Evolutionary conservation across 2,888 invertebrate genomes (phyloP).

Genomic region (Eilema caniola): DNA sequence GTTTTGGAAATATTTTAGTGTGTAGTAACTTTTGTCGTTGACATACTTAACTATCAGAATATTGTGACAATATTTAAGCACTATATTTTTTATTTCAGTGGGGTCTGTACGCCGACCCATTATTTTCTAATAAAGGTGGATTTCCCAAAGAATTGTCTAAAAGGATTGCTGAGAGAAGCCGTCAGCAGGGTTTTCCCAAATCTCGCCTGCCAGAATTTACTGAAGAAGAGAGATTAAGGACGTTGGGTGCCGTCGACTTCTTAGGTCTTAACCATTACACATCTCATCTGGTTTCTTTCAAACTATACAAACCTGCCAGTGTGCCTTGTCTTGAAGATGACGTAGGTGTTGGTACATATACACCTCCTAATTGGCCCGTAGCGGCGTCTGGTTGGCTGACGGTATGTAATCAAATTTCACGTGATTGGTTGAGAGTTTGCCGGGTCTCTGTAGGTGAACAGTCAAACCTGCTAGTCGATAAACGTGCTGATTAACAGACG

Average conservation of each 20-base stretch:
- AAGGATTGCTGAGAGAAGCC: constrained; percentile 74
- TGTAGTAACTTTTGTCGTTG: neutral
- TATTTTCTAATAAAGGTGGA: constrained; percentile 82
- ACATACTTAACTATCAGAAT: neutral
- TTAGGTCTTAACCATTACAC: constrained; percentile 90
- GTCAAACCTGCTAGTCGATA: too few species aligned
- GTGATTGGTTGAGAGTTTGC: too few species aligned
- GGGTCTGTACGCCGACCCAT: constrained; percentile 81
- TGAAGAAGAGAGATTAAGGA: constrained; percentile 64
- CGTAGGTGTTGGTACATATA: constrained; percentile 43
- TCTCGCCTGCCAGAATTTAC: constrained; percentile 79
- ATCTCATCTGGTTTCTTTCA: constrained; percentile 60
- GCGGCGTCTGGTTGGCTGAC: constrained; percentile 64
- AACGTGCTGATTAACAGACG: too few species aligned
- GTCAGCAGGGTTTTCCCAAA: constrained; percentile 69
- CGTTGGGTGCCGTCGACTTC: constrained; percentile 69
- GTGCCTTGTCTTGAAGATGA: constrained; percentile 64
- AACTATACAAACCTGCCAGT: constrained; percentile 41
- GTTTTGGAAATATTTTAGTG: too few species aligned
- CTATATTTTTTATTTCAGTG: constrained; percentile 59
- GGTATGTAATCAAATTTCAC: constrained; percentile 53
- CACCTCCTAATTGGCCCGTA: constrained; percentile 59
- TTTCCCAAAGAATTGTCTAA: constrained; percentile 82
- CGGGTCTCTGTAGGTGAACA: too few species aligned
- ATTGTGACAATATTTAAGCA: neutral